Evolutionary conservation across 2,113 vertebrate species (phyloP), one percentile per base, ranked within the genome.

Genomic region (Delphinapterus leucas): DNA sequence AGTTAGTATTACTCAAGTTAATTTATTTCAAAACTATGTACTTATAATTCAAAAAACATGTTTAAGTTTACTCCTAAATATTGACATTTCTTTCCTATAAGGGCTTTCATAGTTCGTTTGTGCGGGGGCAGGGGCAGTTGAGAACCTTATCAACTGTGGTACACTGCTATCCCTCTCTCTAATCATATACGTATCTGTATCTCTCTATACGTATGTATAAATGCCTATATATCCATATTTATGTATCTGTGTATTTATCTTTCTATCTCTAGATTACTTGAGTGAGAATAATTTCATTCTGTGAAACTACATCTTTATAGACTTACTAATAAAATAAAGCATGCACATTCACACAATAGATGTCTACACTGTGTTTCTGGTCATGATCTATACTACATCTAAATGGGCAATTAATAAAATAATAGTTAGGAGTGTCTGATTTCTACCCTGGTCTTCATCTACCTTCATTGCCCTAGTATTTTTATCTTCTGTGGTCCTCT

Each of bases 11-110:
- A 82, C 12, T 81, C 23, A 71, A 63, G 21, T 67, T 76, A 44
- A 73, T 83, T 93, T 81, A 55, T 61, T 91, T 94, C 14, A 83
- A 88, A 95, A 70, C 8, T 63, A n/a, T 79, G 33, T 79, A 88
- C 14, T 90, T 86, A 53, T 26, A 82, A 91, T 71, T 73, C 0
- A 28, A 82, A 77, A 89, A 74, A 18, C 12, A 58, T 41, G 6
- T 79, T 63, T 87, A 76, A 70, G 25, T 77, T 79, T 88, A 91
- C 80, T 88, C 47, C 25, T 41, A 73, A 73, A 73, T 85, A 85
- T 53, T 90, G 26, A 36, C 15, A 21, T 81, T 90, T 60, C 5
- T 94, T 81, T 67, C 26, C n/a, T 76, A 15, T 82, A 76, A 81
- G 6, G 6, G 53, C 33, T 79, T 96, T 93, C 71, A 44, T 61